Evolutionary conservation across 2,113 vertebrate genomes (phyloP), one percentile per base, ranked within the genome.

Genomic region (Riparia riparia): DNA sequence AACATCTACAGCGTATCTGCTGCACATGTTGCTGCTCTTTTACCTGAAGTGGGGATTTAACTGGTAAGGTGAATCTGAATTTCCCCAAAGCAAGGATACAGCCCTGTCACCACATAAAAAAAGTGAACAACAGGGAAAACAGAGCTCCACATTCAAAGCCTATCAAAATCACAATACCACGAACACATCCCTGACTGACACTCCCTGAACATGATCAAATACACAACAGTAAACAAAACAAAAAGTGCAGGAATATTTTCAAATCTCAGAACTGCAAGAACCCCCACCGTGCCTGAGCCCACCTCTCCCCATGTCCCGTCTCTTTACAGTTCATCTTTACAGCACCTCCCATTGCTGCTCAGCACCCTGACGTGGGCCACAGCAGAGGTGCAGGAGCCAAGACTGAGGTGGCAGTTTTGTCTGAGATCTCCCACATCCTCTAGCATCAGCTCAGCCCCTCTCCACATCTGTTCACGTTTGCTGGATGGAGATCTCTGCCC

Each of bases 61-160:
- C 79, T 24, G n/a, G 51, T 25, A 63, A 74, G 37, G 61, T 45
- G 50, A 89, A 89, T 53, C 41, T 51, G 41, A 82, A 86, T 74
- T 90, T 84, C 79, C 65, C 51, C 65, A 68, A 85, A 92, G 42
- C 54, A 77, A 1, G 19, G 19, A 70, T 29, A 77, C 12, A 54
- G 32, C 53, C 66, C 60, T 74, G 39, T 42, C 69, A 47, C 31
- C 65, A 92, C 32, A 53, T 56, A 58, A 91, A 86, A 86, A 70
- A 86, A 82, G 39, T 16, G 69, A 96, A 87, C 54, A 90, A 76
- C 74, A 80, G 31, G 42, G 50, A 78, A 86, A 95, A 73, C 28
- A 44, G 39, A 83, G 34, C 37, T 84, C 53, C 71, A 54, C 32
- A 93, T 64, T 70, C 85, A 94, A 79, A 81, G 86, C 65, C 73